Evolutionary conservation across 2,888 invertebrate species (phyloP).

Genomic region (Caenorhabditis drosophilae): DNA sequence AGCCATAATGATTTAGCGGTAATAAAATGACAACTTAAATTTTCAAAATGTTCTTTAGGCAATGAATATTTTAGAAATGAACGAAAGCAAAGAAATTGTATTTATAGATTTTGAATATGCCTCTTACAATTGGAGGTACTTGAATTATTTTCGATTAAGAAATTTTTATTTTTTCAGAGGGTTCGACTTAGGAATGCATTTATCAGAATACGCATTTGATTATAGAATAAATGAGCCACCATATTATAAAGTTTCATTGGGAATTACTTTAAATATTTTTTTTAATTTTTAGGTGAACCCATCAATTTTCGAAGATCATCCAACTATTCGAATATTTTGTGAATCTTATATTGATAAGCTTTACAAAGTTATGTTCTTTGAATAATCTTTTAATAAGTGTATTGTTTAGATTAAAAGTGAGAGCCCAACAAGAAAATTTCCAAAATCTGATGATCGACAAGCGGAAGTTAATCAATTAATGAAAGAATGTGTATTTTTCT

Average conservation of each 20-base stretch:
- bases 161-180: conserved; percentile 8
- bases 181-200: conserved; percentile 18
- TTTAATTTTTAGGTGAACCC: conserved; percentile 9
- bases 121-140: conserved; percentile 20
- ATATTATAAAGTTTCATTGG: neutral
- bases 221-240: conserved; percentile 4
- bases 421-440: no score
- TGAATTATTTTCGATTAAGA: neutral
- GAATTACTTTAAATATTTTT: neutral
- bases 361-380: no score
- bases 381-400: no score
- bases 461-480: conserved; percentile 6
- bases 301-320: conserved; percentile 16
- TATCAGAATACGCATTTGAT: conserved; percentile 19
- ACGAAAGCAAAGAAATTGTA: conserved; percentile 7
- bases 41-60: conserved; percentile 4
- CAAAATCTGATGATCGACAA: no score
- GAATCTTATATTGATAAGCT: conserved; percentile 13
- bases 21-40: neutral
- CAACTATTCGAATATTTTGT: conserved; percentile 12
- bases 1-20: conserved; percentile 27
- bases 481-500: conserved; percentile 15
- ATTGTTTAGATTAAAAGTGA: no score
- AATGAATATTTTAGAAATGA: conserved; percentile 13
- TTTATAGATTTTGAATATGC: conserved; percentile 25